Evolutionary conservation across 2,888 invertebrate species (phyloP).

Genomic region (Athalia cordata): DNA sequence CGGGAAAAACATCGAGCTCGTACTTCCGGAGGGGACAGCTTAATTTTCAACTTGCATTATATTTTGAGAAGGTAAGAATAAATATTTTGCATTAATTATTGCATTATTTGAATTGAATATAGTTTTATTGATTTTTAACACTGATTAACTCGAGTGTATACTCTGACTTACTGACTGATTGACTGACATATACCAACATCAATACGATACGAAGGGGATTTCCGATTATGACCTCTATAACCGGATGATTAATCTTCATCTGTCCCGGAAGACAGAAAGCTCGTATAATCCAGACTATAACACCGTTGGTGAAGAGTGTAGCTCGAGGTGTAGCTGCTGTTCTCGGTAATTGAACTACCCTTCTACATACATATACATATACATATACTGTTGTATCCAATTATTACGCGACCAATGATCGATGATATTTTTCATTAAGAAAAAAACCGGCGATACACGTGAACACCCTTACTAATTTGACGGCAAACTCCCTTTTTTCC

Average conservation of each 20-base stretch:
- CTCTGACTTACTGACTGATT: too few relatives aligned
- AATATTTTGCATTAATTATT: too few relatives aligned
- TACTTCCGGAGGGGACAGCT: too few relatives aligned
- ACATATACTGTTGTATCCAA: conserved; percentile 11
- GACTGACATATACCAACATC: too few relatives aligned
- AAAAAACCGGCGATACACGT: background rate
- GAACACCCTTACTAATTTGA: background rate
- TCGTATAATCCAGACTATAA: conserved; percentile 8
- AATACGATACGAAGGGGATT: too few relatives aligned
- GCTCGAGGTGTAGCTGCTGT: background rate
- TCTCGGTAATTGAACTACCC: conserved; percentile 27
- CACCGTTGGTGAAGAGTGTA: background rate
- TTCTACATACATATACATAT: background rate
- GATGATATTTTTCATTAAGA: background rate
- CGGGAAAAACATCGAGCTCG: too few relatives aligned
- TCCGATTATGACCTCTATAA: too few relatives aligned
- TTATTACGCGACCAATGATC: conserved; percentile 7
- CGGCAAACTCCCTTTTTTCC: background rate
- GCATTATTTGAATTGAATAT: too few relatives aligned
- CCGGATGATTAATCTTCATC: conserved; percentile 44
- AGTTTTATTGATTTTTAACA: too few relatives aligned
- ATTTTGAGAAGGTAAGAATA: too few relatives aligned
- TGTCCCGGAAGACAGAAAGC: conserved; percentile 30
- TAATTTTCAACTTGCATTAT: too few relatives aligned
- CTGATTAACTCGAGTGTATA: too few relatives aligned